Percentiles rank a stretch among this genome's conserved stretches.
Evolutionary conservation across 1,140 invertebrate species (phyloP).

Genomic region (Ericerus pela): DNA sequence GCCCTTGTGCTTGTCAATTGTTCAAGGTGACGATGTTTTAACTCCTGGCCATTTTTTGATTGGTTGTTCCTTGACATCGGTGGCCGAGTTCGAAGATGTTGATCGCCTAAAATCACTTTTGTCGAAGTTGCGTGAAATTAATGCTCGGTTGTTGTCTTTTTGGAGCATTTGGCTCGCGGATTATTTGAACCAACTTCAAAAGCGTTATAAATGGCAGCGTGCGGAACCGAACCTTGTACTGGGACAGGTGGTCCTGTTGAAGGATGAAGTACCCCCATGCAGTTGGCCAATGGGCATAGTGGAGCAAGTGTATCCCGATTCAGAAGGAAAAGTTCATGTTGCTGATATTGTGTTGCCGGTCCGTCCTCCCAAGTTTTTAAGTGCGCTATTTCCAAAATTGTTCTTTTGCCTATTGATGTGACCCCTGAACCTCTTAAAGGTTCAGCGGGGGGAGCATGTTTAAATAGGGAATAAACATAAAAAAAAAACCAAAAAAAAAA

Average conservation of each 20-base stretch:
- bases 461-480: no score
- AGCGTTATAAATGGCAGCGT: not conserved
- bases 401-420: no score
- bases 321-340: not conserved
- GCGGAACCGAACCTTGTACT: not conserved
- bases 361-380: no score
- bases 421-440: no score
- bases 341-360: not conserved
- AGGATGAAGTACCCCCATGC: not conserved
- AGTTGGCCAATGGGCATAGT: not conserved
- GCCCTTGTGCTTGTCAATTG: constrained; percentile 17
- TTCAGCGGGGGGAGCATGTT: no score
- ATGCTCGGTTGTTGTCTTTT: constrained; percentile 9
- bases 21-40: constrained; percentile 12
- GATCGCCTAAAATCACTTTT: not conserved
- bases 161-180: constrained; percentile 1
- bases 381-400: no score
- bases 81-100: constrained; percentile 4
- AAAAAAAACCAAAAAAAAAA: no score
- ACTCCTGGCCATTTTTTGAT: constrained; percentile 29
- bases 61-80: constrained; percentile 17
- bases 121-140: not conserved
- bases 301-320: not conserved
- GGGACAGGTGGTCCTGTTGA: not conserved
- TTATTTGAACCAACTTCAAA: constrained; percentile 12